These are phyloP conservation scores for Mionectes olivaceus DNA, from an alignment of 2,797 vertebrate genomes.

Conservation along the genomic window DNA sequence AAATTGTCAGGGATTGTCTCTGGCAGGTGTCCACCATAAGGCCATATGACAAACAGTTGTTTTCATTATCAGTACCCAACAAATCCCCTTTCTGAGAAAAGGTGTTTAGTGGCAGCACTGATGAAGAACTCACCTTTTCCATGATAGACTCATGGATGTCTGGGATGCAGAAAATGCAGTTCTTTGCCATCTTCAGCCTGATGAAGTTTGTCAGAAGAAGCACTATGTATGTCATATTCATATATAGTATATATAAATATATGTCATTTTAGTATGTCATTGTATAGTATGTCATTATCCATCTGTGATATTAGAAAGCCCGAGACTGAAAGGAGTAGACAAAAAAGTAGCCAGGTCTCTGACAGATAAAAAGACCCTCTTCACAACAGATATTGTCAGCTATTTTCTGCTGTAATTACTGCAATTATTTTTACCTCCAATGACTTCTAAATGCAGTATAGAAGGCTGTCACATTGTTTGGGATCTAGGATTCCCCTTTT, in stretches of 20 bases:
- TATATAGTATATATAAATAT: too few relatives aligned
- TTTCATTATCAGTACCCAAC: background rate
- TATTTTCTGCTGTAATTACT: background rate
- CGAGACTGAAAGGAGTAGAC: background rate
- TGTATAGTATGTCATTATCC: background rate
- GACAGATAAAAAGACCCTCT: background rate
- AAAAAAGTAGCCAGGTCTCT: background rate
- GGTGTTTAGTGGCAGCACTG: background rate
- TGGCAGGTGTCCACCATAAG: background rate
- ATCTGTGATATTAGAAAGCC: background rate
- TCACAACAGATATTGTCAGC: background rate
- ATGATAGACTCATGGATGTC: fast-evolving
- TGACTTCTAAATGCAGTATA: background rate
- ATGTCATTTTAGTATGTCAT: too few relatives aligned
- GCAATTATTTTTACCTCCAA: background rate
- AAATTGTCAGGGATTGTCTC: background rate
- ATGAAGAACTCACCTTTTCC: background rate
- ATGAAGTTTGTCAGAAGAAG: background rate
- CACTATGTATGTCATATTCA: background rate
- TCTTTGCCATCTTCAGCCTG: background rate
- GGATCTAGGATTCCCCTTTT: background rate
- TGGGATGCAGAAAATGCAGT: background rate
- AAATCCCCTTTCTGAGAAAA: background rate
- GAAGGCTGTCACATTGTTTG: background rate
- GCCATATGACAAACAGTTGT: background rate